Base-by-base conservation (phyloP, 2,888 invertebrate species). In the Tinea trinotella region DNA sequence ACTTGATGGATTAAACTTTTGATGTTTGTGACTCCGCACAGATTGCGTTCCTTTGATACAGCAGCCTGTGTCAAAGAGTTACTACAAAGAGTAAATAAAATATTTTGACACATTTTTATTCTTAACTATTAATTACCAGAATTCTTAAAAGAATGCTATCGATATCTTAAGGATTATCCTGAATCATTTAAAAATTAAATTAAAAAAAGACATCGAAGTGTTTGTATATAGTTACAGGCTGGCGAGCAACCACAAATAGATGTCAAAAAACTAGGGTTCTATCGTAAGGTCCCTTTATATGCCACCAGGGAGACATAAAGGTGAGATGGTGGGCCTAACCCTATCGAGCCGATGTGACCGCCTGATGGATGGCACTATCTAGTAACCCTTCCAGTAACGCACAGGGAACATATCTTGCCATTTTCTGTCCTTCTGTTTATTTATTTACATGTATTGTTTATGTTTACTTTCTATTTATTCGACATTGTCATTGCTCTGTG, bases 291-390 rank as follows among this genome's bases (percentile, higher is more conserved):
- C 75, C 73, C 70, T 76, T 83, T 84, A 84, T 79, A 68, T 77
- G 68, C 63, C 82, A 76, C 84, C 69, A 64, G 85, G 84, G 85
- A 84, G 74, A 59, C 83, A 84, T 85, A 85, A 84, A 84, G 84
- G 83, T 85, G 74, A 76, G 75, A 76, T 79, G 76, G 71, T 76
- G 76, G 76, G 72, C 76, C 78, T 83, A 85, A 85, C 84, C 85
- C 85, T 85, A 85, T 84, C 84, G 84, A 81, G 78, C 74, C 68
- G 71, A 79, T 78, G 82, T 76, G 80, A 76, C 79, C 79, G 74
- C 61, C 74, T 81, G 85, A 85, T 82, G 76, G 81, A 85, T 85
- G 76, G 78, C 74, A 71, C 80, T 75, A 77, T 78, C 77, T 70
- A 70, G 40, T 20, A 69, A 72, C 81, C 79, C 80, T 75, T 67